phyloP scores from a whole-genome alignment of 2,113 vertebrate genomes.

The Sporophila hypoxantha region DNA sequence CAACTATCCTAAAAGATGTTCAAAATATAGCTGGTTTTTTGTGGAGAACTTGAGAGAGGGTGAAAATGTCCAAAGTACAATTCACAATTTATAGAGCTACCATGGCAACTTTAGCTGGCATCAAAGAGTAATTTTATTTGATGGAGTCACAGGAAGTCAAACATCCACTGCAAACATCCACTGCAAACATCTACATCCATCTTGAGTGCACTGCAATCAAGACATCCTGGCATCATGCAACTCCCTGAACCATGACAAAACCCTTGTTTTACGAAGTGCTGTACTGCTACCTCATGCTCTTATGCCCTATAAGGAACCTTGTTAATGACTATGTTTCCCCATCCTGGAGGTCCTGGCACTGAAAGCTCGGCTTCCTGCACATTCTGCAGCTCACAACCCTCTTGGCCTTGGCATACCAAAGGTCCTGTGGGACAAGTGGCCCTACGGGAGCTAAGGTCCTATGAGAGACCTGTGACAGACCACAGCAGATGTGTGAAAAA shows the following conservation, averaged over 20 bases:
- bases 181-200: too few species aligned
- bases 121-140: not conserved
- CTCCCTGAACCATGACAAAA: not conserved
- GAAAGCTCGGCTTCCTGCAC: rapidly evolving
- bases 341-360: not conserved
- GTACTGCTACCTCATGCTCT: not conserved
- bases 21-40: not conserved
- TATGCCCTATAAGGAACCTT: not conserved
- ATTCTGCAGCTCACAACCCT: not conserved
- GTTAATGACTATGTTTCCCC: not conserved
- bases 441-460: not conserved
- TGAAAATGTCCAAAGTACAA: not conserved
- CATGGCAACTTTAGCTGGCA: not conserved
- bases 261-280: not conserved
- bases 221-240: not conserved
- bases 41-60: not conserved
- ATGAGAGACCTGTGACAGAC: rapidly evolving
- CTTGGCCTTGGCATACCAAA: rapidly evolving
- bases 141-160: not conserved
- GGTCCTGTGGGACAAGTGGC: rapidly evolving
- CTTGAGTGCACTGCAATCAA: not conserved
- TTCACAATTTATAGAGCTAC: not conserved
- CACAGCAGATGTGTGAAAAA: not conserved
- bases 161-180: not conserved
- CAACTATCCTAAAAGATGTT: not conserved